Evolutionary conservation across 2,797 vertebrate species (phyloP), one percentile per base, ranked within the genome.

Genomic region (Myotis planiceps): DNA sequence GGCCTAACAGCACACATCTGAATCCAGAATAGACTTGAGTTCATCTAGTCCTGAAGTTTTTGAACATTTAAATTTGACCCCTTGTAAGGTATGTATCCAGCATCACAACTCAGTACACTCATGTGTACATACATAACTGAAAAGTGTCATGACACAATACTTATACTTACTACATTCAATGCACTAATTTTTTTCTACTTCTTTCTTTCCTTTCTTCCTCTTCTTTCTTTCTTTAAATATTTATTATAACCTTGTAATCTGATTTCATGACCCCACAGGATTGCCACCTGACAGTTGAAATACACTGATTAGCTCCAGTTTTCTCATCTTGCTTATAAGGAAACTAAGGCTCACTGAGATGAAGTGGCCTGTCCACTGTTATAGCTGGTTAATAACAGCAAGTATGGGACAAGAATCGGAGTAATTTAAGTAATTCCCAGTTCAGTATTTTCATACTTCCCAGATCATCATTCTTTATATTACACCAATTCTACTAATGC

Each of bases 211-310:
- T 83, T 16, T 16, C 37, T 85, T 9, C 16, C 9, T 15, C 53
- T 71, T 37, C 51, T 90, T 79, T 80, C 66, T 85, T 92, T 75
- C 19, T 71, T 91, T 75, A 74, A 78, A 86, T 86, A 69, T 19
- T 90, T 53, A 92, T 42, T 84, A 32, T 12, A 92, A 69, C 25
- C 12, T 49, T 65, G 49, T 66, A 93, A 58, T 74, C 32, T 80
- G 10, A 95, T 66, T 80, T 94, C 16, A 85, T 55, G 10, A 90
- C 18, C 23, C 29, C 42, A 37, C 0, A 34, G 47, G n/a, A 12
- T 29, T 90, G 63, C 39, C 32, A 84, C 19, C 27, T 72, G 2
- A 10, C 88, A 85, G 23, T 0, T 71, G 37, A 91, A 90, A 87
- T 42, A 83, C 1, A 83, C 4, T 47, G 6, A 86, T 29, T 68